Evolutionary conservation across 2,113 vertebrate genomes (phyloP).

Genomic region (Prionailurus viverrinus): DNA sequence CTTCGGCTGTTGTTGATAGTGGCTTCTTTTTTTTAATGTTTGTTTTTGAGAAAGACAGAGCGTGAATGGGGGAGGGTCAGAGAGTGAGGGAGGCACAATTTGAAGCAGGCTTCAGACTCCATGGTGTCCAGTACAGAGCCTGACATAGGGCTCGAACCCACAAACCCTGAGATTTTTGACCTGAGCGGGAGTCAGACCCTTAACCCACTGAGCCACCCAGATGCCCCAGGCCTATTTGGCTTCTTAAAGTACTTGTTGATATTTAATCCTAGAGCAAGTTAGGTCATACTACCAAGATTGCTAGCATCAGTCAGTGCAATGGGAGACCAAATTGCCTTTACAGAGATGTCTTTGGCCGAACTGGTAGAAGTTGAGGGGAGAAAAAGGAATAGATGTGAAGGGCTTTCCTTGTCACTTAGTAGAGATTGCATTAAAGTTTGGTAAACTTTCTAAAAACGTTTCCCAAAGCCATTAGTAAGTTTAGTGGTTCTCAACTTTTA

Average conservation of each 20-base stretch:
- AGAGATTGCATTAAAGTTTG: not conserved
- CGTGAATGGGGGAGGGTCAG: too few species aligned
- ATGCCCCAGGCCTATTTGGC: not conserved
- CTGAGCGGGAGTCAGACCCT: too few species aligned
- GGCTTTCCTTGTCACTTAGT: not conserved
- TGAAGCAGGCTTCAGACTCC: too few species aligned
- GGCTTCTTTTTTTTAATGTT: too few species aligned
- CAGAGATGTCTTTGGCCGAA: not conserved
- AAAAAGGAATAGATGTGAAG: not conserved
- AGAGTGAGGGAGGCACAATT: too few species aligned
- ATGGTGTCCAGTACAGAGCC: too few species aligned
- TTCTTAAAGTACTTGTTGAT: not conserved
- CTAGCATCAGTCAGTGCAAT: not conserved
- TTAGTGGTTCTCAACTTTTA: not conserved
- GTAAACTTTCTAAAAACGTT: not conserved
- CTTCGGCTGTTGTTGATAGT: too few species aligned
- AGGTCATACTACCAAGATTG: not conserved
- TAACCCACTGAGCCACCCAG: too few species aligned
- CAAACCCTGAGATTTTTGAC: too few species aligned
- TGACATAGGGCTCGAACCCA: too few species aligned
- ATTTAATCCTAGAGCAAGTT: not conserved
- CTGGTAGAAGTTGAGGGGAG: not conserved
- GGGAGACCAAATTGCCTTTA: not conserved
- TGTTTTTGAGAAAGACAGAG: too few species aligned
- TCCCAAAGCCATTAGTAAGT: not conserved